Conservation (phyloP, 1,140 invertebrate genomes). For the Drosophila chauvacae region DNA sequence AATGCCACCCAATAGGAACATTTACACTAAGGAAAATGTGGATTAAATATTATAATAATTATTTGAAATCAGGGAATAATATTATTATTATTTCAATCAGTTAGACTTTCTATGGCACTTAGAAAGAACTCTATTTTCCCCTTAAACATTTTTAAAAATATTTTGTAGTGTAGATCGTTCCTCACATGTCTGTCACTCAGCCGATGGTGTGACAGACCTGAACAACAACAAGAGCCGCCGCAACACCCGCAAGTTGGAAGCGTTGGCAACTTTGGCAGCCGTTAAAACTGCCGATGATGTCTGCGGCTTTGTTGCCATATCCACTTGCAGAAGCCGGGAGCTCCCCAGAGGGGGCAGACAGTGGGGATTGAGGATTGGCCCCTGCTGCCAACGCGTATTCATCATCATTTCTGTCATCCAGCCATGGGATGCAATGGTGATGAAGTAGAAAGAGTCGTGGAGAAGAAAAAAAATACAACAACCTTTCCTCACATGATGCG, state of each 20-base stretch:
- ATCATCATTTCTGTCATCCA: conserved; percentile 56
- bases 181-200: conserved; percentile 45
- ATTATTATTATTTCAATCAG: too few species aligned
- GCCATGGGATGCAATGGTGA: conserved; percentile 20
- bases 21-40: neutral
- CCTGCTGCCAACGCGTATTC: conserved; percentile 50
- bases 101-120: too few species aligned
- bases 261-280: conserved; percentile 54
- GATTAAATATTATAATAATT: neutral
- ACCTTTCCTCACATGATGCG: conserved; percentile 47
- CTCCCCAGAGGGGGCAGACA: neutral
- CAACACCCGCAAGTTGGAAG: conserved; percentile 47
- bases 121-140: neutral
- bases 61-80: too few species aligned
- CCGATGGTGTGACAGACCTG: conserved; percentile 33
- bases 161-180: conserved; percentile 8
- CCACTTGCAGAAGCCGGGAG: neutral
- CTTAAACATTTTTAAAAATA: neutral
- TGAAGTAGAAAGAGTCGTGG: conserved; percentile 9
- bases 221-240: conserved; percentile 11
- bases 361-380: conserved; percentile 16
- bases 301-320: conserved; percentile 53
- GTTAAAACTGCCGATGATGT: conserved; percentile 56
- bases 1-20: neutral
- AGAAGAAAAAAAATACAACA: neutral